phyloP scores from a whole-genome alignment of 2,888 invertebrate genomes.

The Stenichneumon culpator region DNA sequence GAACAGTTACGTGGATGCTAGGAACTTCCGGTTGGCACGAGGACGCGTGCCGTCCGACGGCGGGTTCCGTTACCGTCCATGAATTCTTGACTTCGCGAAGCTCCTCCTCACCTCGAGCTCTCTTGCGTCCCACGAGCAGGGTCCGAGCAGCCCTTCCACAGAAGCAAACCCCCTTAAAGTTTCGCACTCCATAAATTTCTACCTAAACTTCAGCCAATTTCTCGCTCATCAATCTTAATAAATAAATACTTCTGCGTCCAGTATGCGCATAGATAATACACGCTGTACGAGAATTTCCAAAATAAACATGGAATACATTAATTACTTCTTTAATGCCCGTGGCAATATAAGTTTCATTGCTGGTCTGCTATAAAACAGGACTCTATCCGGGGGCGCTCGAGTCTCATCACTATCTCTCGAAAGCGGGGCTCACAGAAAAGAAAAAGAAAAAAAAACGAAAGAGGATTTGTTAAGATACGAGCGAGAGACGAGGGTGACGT shows the following conservation, averaged over 20 bases:
- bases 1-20: conserved; percentile 62
- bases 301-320: conserved; percentile 20
- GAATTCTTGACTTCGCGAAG: conserved; percentile 62
- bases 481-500: conserved; percentile 38
- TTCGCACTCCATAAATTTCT: conserved; percentile 63
- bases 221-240: conserved; percentile 64
- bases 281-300: conserved; percentile 12
- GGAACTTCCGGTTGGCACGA: conserved; percentile 68
- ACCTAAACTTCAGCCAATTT: conserved; percentile 59
- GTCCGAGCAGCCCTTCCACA: conserved; percentile 21
- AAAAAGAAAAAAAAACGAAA: conserved; percentile 44
- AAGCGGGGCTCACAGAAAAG: conserved; percentile 22
- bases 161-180: conserved; percentile 47
- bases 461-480: conserved; percentile 62
- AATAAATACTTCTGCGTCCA: conserved; percentile 40
- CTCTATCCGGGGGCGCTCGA: conserved; percentile 28
- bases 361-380: conserved; percentile 50
- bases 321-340: not conserved
- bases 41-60: conserved; percentile 62
- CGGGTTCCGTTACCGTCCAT: conserved; percentile 59
- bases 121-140: conserved; percentile 35
- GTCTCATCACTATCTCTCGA: conserved; percentile 49
- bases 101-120: conserved; percentile 62
- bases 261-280: not conserved
- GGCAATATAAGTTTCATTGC: conserved; percentile 55